Evolutionary conservation across 37 sponge, comb jelly and placozoan species (phyloP).

Genomic region (Haliclona indistincta): DNA sequence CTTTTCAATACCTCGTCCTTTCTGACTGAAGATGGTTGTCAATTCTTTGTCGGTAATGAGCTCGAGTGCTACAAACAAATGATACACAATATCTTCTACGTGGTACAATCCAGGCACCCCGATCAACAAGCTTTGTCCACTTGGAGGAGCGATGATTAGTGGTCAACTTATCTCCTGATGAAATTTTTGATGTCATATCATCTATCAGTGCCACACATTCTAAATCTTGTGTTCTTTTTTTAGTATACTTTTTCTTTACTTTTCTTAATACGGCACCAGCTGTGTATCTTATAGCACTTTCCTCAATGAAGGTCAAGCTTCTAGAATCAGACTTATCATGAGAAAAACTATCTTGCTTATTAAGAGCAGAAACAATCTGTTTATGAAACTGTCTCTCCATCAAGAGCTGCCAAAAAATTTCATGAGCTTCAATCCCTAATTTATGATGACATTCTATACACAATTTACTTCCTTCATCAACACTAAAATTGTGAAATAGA

Average conservation of each 20-base stretch:
- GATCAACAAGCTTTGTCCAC: neutral
- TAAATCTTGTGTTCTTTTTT: neutral
- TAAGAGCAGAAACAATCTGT: too few species aligned
- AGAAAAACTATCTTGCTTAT: too few species aligned
- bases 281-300: slow-evolving; percentile 7
- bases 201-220: neutral
- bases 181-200: neutral
- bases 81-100: neutral
- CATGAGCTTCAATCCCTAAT: neutral
- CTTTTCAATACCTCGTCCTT: neutral
- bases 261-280: neutral
- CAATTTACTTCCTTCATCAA: slow-evolving; percentile 4
- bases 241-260: neutral
- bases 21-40: neutral
- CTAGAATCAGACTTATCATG: too few species aligned
- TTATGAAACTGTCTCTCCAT: neutral
- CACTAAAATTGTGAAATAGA: neutral
- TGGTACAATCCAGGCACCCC: neutral
- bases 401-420: neutral
- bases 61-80: neutral
- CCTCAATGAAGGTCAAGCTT: neutral
- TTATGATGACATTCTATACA: neutral
- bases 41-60: neutral
- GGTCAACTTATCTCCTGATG: neutral
- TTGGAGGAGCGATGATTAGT: too few species aligned